phyloP scores from a whole-genome alignment of 1,140 invertebrate species.

The Drosophila varians region DNA sequence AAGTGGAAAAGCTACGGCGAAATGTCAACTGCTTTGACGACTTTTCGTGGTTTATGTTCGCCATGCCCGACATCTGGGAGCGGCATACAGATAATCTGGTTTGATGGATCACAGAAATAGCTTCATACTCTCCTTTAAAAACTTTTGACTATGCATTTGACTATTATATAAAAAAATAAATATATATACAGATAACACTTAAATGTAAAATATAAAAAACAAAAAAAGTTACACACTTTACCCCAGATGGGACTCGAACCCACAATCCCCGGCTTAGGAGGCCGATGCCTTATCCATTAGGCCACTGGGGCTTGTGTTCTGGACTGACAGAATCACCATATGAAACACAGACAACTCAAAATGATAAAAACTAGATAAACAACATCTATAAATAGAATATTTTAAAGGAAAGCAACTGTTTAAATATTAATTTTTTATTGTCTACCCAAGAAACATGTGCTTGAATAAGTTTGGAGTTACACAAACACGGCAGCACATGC shows the following conservation, averaged over 20 bases:
- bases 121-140: neutral
- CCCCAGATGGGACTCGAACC: conserved; percentile 50
- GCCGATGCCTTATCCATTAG: conserved; percentile 52
- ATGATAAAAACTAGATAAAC: neutral
- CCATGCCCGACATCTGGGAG: conserved; percentile 5
- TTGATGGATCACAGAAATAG: conserved; percentile 14
- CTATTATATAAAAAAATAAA: neutral
- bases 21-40: conserved; percentile 53
- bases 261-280: conserved; percentile 51
- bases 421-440: neutral
- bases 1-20: conserved; percentile 49
- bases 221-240: conserved; percentile 7
- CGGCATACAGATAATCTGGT: conserved; percentile 18
- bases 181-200: neutral
- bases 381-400: neutral
- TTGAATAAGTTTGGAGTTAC: neutral
- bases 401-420: neutral
- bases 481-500: neutral
- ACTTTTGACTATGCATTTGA: neutral
- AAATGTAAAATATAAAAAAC: neutral
- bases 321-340: neutral
- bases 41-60: conserved; percentile 32
- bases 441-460: neutral
- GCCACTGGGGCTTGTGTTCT: conserved; percentile 28
- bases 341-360: neutral